Evolutionary conservation across 2,797 vertebrate genomes (phyloP), one percentile per base, ranked within the genome.

Genomic region (Notolepis coatsorum): DNA sequence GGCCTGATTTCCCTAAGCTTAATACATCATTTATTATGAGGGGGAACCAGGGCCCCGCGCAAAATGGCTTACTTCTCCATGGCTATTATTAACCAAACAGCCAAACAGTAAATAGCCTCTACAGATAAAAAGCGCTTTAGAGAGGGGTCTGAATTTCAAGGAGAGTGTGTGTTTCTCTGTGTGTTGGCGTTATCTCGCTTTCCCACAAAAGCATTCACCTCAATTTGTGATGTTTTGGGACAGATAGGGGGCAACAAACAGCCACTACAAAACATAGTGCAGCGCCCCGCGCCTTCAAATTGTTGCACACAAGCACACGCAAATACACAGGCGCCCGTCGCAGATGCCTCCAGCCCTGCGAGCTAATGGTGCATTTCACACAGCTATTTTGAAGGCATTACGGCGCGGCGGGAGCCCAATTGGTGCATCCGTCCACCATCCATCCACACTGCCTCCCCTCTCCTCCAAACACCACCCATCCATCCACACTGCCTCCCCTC

Each of bases 331-430:
- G 2, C 7, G 38, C n/a, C 25, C 53, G 35, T 47, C 45, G 45
- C 42, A 25, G 35, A 33, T 31, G 51, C 33, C 45, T 61, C 30
- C 20, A 43, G 45, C 58, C 68, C n/a, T n/a, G n/a, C 59, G 65
- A 73, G 38, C 72, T 81, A 85, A 85, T 77, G 71, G 77, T 56
- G 64, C 68, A 73, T 79, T 78, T 75, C 70, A 74, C 50, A 75
- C 62, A 66, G 69, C 75, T 74, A 74, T 85, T 75, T 63, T 75
- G 64, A 73, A 71, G 65, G 69, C 68, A 83, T 65, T 71, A 79
- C 64, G 67, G 64, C 80, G 69, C 78, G 73, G 63, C 49, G 20
- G 55, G 68, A 75, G 59, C 65, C 62, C 67, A 58, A 73, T 33
- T 56, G 62, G 49, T 53, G 53, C 72, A 77, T 79, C 59, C 62